Conservation (phyloP, 2,888 invertebrate genomes). For the Xestia c-nigrum region DNA sequence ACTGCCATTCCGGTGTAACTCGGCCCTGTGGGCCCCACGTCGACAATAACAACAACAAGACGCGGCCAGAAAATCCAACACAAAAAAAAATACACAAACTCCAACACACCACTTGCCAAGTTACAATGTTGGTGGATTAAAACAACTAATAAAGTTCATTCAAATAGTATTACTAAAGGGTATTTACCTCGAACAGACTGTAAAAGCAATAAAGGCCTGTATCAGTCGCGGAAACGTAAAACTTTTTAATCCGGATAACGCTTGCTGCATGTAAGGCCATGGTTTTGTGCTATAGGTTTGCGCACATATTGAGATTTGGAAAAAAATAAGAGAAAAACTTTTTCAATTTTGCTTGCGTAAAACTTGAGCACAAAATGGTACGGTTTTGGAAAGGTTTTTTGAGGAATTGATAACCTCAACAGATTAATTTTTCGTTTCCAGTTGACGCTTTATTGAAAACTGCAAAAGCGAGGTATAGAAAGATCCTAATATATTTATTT, state of each 20-base stretch:
- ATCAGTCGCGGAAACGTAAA: slow-evolving; percentile 36
- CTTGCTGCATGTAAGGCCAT: slow-evolving; percentile 6
- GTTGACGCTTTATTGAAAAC: not conserved
- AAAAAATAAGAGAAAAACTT: slow-evolving; percentile 45
- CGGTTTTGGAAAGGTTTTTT: slow-evolving; percentile 2
- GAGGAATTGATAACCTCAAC: not conserved
- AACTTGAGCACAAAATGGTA: slow-evolving; percentile 6
- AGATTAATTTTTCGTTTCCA: not conserved
- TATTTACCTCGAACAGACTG: slow-evolving; percentile 46
- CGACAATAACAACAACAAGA: not conserved
- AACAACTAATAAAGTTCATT: slow-evolving; percentile 33
- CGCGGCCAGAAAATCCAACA: not conserved
- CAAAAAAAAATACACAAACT: slow-evolving; percentile 15
- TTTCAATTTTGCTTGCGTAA: slow-evolving; percentile 43
- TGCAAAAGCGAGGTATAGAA: not conserved
- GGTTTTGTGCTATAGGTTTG: slow-evolving; percentile 31
- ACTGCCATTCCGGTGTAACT: no score
- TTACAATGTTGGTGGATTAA: slow-evolving; percentile 30
- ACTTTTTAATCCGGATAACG: slow-evolving; percentile 59
- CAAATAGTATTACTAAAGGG: slow-evolving; percentile 45
- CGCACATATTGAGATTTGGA: slow-evolving; percentile 48
- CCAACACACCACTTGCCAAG: not conserved
- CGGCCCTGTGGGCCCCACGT: not conserved
- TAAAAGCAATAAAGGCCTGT: slow-evolving; percentile 50
- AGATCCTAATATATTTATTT: not conserved